A percentile compares a stretch with the other conserved stretches of the same genome.
Conservation (phyloP, 2,888 invertebrate species). For the Tolmerus cingulatus region DNA sequence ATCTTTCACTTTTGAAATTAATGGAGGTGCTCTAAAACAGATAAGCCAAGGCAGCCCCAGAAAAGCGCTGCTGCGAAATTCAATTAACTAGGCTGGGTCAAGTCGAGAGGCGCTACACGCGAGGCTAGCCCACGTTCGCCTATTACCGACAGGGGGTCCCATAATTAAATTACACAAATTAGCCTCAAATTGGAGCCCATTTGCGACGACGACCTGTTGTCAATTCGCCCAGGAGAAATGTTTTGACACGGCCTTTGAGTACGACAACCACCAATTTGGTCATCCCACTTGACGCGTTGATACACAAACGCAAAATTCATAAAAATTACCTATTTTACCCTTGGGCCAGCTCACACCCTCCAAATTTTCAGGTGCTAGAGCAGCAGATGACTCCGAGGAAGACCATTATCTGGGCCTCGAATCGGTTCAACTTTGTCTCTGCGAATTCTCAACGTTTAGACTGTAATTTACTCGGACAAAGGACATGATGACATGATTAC, state of each 20-base stretch:
- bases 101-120: not conserved
- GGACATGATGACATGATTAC: slow-evolving; percentile 24
- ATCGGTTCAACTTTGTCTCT: slow-evolving; percentile 1
- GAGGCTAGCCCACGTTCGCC: not conserved
- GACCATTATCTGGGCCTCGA: not conserved
- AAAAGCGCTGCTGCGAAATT: not conserved
- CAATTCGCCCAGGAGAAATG: not conserved
- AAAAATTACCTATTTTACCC: not conserved
- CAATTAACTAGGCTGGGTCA: slow-evolving; percentile 15
- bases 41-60: not conserved
- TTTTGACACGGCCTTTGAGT: slow-evolving; percentile 34
- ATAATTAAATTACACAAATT: slow-evolving; percentile 34
- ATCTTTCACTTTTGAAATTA: slow-evolving; percentile 27
- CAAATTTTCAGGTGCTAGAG: not conserved
- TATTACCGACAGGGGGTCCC: slow-evolving; percentile 16
- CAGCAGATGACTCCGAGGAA: not conserved
- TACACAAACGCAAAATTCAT: not conserved
- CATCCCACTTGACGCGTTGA: not conserved
- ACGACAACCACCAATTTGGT: slow-evolving; percentile 16
- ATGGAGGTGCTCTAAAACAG: slow-evolving; percentile 18
- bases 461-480: not conserved
- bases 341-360: not conserved
- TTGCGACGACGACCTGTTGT: slow-evolving; percentile 1
- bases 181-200: slow-evolving; percentile 17
- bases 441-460: not conserved